Percentiles rank a stretch among this genome's conserved stretches.
Evolutionary conservation across 2,888 invertebrate genomes (phyloP).

Genomic region (Deilephila elpenor): DNA sequence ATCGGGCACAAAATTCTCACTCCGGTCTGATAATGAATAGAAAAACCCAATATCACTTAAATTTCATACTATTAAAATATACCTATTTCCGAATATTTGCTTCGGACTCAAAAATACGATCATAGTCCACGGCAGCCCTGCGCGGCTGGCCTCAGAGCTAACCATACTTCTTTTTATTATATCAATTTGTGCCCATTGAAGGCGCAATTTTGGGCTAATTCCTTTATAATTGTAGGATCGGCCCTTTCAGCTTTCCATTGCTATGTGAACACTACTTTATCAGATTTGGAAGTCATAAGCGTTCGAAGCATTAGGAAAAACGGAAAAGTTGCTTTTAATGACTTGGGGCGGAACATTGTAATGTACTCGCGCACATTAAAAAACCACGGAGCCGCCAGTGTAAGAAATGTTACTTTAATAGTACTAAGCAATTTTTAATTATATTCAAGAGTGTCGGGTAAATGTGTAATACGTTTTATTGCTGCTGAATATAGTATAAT

Average conservation of each 20-base stretch:
- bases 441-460: too few relatives aligned
- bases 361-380: conserved; percentile 10
- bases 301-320: conserved; percentile 64
- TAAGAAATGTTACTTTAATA: background rate
- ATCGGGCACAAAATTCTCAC: too few relatives aligned
- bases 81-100: background rate
- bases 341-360: conserved; percentile 42
- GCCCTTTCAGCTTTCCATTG: conserved; percentile 62
- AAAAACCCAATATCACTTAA: too few relatives aligned
- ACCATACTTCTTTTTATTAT: conserved; percentile 81
- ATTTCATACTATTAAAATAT: too few relatives aligned
- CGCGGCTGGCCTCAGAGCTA: conserved; percentile 50
- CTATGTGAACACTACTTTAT: conserved; percentile 72
- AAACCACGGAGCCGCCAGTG: background rate
- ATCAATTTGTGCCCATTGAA: conserved; percentile 84
- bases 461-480: too few relatives aligned
- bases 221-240: conserved; percentile 82
- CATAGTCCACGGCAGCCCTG: conserved; percentile 48
- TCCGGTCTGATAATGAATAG: too few relatives aligned
- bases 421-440: too few relatives aligned
- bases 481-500: too few relatives aligned
- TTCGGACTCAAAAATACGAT: background rate
- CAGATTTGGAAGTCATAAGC: conserved; percentile 59
- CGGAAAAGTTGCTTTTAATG: conserved; percentile 63
- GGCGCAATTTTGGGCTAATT: conserved; percentile 81